Evolutionary conservation across 2,888 invertebrate species (phyloP).

Genomic region (Busseola fusca): DNA sequence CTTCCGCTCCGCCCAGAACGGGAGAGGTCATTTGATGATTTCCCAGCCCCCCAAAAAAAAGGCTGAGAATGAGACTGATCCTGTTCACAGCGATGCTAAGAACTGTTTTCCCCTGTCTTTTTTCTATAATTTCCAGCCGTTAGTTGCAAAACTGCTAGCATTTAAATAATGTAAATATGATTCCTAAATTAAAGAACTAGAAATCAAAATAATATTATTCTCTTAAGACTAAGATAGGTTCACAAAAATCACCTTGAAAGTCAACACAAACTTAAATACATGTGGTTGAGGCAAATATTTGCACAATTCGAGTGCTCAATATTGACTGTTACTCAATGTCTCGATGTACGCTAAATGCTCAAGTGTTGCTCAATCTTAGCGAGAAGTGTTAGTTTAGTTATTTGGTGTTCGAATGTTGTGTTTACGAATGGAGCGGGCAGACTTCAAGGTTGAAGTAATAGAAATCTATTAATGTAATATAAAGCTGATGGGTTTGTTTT

Average conservation of each 20-base stretch:
- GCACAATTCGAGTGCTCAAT: slow-evolving; percentile 21
- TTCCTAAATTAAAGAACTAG: not conserved
- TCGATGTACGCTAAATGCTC: slow-evolving; percentile 38
- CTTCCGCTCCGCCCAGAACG: no score
- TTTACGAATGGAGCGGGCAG: slow-evolving; percentile 8
- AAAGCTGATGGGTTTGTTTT: not conserved
- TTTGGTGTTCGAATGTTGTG: slow-evolving; percentile 10
- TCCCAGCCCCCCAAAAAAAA: no score
- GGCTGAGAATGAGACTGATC: no score
- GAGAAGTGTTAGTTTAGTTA: slow-evolving; percentile 33
- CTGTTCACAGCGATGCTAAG: no score
- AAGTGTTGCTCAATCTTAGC: slow-evolving; percentile 39
- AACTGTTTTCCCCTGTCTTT: no score
- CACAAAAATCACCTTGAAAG: slow-evolving; percentile 4
- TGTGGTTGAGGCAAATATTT: slow-evolving; percentile 27
- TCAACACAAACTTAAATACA: slow-evolving; percentile 19
- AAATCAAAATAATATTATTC: not conserved
- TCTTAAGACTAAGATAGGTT: no score
- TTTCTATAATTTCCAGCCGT: no score
- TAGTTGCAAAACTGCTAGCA: no score
- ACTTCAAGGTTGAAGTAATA: not conserved
- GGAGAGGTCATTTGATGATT: no score
- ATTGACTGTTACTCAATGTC: slow-evolving; percentile 46
- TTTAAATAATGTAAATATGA: not conserved
- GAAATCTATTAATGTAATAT: not conserved